These are phyloP conservation scores for Triplophysa rosa DNA, from an alignment of 2,113 vertebrate species.

Conservation along the genomic window DNA sequence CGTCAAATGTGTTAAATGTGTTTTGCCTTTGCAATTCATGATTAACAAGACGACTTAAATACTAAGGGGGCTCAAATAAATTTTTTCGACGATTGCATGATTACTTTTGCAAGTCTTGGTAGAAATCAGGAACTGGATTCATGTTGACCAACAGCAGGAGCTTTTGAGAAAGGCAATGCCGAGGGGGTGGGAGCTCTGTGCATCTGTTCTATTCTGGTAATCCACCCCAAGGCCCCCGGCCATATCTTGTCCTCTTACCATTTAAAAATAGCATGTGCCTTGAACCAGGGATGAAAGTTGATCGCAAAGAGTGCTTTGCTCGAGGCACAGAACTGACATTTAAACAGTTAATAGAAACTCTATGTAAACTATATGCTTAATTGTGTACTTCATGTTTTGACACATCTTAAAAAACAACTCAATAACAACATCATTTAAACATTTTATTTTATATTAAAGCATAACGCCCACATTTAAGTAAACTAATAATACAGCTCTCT, in stretches of 20 bases:
- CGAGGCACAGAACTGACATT: not conserved
- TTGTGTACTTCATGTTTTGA: not conserved
- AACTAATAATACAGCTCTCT: not conserved
- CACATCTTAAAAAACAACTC: not conserved
- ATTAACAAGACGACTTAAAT: not conserved
- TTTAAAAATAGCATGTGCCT: constrained; percentile 70
- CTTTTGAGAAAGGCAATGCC: constrained; percentile 64
- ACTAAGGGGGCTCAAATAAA: constrained; percentile 5
- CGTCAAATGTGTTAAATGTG: not conserved
- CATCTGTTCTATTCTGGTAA: constrained; percentile 30
- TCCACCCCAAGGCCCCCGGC: constrained; percentile 67
- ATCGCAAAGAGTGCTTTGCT: not conserved
- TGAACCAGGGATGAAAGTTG: constrained; percentile 68
- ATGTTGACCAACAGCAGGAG: constrained; percentile 40
- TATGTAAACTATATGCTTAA: not conserved
- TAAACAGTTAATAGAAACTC: not conserved
- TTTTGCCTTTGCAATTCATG: not conserved
- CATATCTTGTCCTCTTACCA: constrained; percentile 63
- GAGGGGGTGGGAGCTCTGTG: constrained; percentile 52
- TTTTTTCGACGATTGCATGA: constrained; percentile 55
- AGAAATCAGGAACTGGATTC: too few species aligned
- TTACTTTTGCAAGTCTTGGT: not conserved
- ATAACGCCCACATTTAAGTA: not conserved
- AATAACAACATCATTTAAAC: not conserved
- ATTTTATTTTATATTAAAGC: constrained; percentile 19